phyloP scores from a whole-genome alignment of 2,888 invertebrate genomes.

The Melipona beecheii region DNA sequence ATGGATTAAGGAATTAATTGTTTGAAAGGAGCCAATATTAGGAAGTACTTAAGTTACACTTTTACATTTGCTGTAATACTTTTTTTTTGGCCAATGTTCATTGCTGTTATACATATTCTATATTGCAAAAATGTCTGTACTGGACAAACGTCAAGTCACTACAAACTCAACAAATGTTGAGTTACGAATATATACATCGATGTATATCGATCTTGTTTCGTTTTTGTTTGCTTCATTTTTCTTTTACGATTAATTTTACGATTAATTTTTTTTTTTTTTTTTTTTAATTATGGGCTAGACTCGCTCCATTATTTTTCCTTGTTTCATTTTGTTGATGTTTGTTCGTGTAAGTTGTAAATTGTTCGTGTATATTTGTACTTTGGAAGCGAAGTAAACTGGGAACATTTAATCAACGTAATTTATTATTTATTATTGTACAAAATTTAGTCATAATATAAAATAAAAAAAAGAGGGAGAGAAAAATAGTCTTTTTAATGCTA shows the following conservation, averaged over 20 bases:
- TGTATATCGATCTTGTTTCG: conserved; percentile 62
- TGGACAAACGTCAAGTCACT: not conserved
- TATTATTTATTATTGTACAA: conserved; percentile 6
- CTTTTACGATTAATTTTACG: conserved; percentile 30
- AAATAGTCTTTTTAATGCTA: not conserved
- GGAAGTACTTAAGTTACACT: conserved; percentile 82
- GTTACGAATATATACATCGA: not conserved
- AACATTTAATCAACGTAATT: not conserved
- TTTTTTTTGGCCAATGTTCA: conserved; percentile 7
- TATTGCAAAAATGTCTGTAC: conserved; percentile 25
- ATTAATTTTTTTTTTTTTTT: conserved; percentile 3
- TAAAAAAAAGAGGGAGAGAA: not conserved
- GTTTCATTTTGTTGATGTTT: conserved; percentile 41
- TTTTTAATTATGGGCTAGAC: conserved; percentile 22
- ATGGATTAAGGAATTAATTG: not conserved
- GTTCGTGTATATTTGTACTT: conserved; percentile 32
- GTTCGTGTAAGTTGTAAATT: conserved; percentile 49
- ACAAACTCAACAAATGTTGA: not conserved
- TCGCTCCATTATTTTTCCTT: conserved; percentile 3
- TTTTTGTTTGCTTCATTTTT: conserved; percentile 74
- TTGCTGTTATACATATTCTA: not conserved
- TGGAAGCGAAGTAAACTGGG: conserved; percentile 19
- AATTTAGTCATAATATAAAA: not conserved
- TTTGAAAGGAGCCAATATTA: conserved; percentile 57
- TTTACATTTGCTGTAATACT: conserved; percentile 68